Percentiles rank a stretch among this genome's conserved stretches.
Conservation (phyloP, 2,888 invertebrate species). For the Caenorhabditis zanzibari region DNA sequence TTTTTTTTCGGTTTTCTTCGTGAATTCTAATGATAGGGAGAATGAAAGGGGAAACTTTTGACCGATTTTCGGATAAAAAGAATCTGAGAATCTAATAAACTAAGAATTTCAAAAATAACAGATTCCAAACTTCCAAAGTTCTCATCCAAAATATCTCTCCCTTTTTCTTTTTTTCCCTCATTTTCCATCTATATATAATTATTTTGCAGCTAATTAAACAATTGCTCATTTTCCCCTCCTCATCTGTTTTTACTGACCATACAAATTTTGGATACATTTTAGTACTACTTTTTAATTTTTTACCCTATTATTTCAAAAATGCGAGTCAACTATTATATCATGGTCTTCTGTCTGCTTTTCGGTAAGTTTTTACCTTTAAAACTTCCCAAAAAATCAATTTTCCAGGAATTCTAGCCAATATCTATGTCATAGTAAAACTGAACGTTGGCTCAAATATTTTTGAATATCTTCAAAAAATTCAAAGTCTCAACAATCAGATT, state of each 20-base stretch:
- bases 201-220: constrained; percentile 54
- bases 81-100: too few relatives aligned
- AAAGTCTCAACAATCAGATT: neutral
- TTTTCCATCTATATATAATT: neutral
- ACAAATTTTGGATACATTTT: constrained; percentile 3
- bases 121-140: neutral
- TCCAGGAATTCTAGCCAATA: constrained; percentile 28
- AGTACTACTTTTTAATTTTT: neutral
- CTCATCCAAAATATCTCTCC: neutral
- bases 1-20: too few relatives aligned
- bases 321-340: constrained; percentile 30
- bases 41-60: too few relatives aligned
- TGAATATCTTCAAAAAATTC: constrained; percentile 26
- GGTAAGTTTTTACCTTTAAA: neutral
- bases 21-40: too few relatives aligned
- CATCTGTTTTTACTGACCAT: neutral
- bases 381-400: neutral
- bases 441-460: constrained; percentile 2
- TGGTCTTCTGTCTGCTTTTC: constrained; percentile 20
- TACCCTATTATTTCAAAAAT: constrained; percentile 4
- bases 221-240: constrained; percentile 26
- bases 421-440: constrained; percentile 10
- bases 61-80: too few relatives aligned
- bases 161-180: neutral
- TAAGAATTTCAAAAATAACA: too few relatives aligned